Evolutionary conservation across 2,888 invertebrate species (phyloP).

Genomic region (Drosophila formosana): DNA sequence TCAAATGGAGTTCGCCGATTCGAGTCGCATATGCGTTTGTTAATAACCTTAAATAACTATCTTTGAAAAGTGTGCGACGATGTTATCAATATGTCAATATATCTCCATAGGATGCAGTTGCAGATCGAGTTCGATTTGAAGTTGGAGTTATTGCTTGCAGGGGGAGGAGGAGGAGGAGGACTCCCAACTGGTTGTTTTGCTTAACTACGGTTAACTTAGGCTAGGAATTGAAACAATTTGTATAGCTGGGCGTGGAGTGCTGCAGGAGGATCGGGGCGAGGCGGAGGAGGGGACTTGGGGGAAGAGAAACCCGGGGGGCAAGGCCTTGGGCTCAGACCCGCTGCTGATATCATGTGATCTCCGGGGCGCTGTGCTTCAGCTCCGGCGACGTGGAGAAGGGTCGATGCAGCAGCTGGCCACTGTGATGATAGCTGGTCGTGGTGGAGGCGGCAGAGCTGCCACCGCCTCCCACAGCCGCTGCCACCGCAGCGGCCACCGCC

Average conservation of each 20-base stretch:
- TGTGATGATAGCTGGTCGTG: conserved; percentile 75
- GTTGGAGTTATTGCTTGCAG: conserved; percentile 44
- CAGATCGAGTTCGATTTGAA: conserved; percentile 2
- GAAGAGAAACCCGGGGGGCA: conserved; percentile 49
- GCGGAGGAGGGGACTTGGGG: neutral
- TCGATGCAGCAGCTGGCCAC: conserved; percentile 82
- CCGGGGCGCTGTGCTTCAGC: conserved; percentile 80
- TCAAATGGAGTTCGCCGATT: conserved; percentile 27
- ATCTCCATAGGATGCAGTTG: conserved; percentile 26
- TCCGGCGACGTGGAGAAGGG: conserved; percentile 85
- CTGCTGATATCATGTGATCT: conserved; percentile 84
- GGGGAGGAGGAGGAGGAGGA: neutral
- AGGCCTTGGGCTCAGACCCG: conserved; percentile 54
- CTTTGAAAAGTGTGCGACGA: conserved; percentile 77
- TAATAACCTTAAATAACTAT: conserved; percentile 69
- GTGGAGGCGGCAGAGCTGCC: conserved; percentile 51
- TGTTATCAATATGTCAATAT: conserved; percentile 43
- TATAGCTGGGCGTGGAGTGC: conserved; percentile 72
- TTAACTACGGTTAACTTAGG: conserved; percentile 68
- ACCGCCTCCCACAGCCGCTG: conserved; percentile 55
- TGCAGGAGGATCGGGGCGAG: conserved; percentile 10
- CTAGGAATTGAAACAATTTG: conserved; percentile 76
- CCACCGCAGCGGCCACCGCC: conserved; percentile 69
- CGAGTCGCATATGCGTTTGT: conserved; percentile 40
- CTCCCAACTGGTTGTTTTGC: conserved; percentile 37